These are phyloP conservation scores for Abramis brama DNA, from an alignment of 2,113 vertebrate genomes.

Conservation along the genomic window DNA sequence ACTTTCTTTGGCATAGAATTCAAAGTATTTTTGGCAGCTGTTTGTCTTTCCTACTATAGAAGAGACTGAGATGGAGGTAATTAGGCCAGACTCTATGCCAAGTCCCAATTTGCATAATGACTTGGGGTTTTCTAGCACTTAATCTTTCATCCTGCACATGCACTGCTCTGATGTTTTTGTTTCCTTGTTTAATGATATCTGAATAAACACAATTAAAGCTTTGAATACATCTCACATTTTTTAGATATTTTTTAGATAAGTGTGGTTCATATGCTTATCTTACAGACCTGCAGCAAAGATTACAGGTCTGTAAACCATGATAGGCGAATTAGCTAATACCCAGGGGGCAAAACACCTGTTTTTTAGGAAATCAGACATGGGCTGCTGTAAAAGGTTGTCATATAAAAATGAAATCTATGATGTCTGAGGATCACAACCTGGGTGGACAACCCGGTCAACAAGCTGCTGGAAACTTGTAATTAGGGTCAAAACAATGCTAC, in stretches of 20 bases:
- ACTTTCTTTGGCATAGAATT: not conserved
- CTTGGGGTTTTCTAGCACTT: not conserved
- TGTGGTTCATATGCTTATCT: not conserved
- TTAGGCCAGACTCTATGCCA: not conserved
- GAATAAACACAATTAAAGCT: not conserved
- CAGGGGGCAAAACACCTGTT: too few species aligned
- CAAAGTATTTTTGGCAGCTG: conserved; percentile 8
- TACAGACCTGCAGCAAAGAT: not conserved
- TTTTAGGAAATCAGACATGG: too few species aligned
- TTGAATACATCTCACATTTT: not conserved
- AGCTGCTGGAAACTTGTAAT: too few species aligned
- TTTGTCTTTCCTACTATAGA: not conserved
- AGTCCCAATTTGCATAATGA: not conserved
- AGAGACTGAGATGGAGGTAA: not conserved
- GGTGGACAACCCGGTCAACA: too few species aligned
- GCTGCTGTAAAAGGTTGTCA: too few species aligned
- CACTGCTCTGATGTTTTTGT: not conserved
- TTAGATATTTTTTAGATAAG: not conserved
- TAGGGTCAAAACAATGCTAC: too few species aligned
- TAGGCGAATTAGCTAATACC: too few species aligned
- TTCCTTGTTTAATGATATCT: not conserved
- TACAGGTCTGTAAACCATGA: too few species aligned
- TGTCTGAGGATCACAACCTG: too few species aligned
- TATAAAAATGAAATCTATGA: too few species aligned
- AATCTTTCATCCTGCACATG: not conserved